These are phyloP conservation scores for Masnerella sp. DNA, from an alignment of 2,888 invertebrate species.

Conservation along the genomic window DNA sequence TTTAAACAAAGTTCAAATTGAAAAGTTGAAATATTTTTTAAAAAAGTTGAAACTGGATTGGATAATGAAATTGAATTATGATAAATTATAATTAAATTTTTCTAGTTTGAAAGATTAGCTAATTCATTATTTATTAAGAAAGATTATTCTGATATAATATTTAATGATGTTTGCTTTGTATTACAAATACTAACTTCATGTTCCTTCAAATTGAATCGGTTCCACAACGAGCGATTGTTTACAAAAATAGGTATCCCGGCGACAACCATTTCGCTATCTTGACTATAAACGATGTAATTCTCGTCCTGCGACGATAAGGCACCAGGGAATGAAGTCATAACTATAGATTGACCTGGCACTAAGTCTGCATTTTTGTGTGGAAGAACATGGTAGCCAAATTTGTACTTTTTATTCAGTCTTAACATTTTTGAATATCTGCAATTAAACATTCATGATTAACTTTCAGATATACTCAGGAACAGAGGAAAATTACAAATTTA, in stretches of 20 bases:
- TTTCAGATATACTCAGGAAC: too few species aligned
- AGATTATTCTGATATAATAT: too few species aligned
- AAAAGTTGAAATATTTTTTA: too few species aligned
- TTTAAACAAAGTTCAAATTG: too few species aligned
- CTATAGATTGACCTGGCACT: conserved; percentile 84
- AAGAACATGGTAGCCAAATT: conserved; percentile 85
- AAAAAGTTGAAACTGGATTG: too few species aligned
- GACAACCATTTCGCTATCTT: conserved; percentile 80
- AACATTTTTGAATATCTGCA: conserved; percentile 88
- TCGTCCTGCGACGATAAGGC: conserved; percentile 90
- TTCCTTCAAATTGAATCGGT: conserved; percentile 82
- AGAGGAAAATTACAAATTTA: too few species aligned
- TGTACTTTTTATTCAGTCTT: conserved; percentile 90
- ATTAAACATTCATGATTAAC: conserved; percentile 2
- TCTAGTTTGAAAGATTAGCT: too few species aligned
- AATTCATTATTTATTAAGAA: too few species aligned
- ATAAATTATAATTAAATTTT: too few species aligned
- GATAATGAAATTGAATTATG: too few species aligned
- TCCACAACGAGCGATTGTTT: conserved; percentile 85
- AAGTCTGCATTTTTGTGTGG: conserved; percentile 77
- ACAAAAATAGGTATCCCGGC: conserved; percentile 89
- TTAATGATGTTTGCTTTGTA: too few species aligned
- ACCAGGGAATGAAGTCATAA: conserved; percentile 92
- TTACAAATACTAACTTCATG: conserved; percentile 78
- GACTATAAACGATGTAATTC: conserved; percentile 83